A percentile compares a stretch with the other conserved stretches of the same genome.
Conservation (phyloP, 2,113 vertebrate species). For the Daphoenositta chrysoptera region DNA sequence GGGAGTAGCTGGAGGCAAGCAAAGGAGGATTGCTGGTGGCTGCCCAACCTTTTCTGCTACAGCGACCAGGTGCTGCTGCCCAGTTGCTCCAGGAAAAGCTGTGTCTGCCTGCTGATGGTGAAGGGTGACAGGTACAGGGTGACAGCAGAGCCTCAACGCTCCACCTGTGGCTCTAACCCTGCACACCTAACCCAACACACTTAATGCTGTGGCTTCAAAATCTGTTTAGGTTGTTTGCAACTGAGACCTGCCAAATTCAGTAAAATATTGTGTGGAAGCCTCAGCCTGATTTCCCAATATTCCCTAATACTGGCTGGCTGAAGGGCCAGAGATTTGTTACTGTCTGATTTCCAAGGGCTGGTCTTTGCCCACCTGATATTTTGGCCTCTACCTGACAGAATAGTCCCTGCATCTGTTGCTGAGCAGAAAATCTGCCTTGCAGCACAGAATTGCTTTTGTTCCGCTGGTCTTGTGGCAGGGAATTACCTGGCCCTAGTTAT, state of each 20-base stretch:
- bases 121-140: background rate
- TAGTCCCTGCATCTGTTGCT: accelerated
- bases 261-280: background rate
- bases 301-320: background rate
- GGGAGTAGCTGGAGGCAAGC: background rate
- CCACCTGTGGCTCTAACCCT: background rate
- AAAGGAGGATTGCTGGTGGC: background rate
- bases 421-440: background rate
- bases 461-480: background rate
- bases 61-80: background rate
- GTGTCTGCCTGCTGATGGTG: background rate
- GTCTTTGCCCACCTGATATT: background rate
- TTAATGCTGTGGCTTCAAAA: background rate
- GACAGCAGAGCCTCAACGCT: background rate
- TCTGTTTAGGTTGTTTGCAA: accelerated
- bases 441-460: background rate
- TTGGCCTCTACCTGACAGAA: background rate
- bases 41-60: background rate
- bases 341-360: background rate
- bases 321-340: background rate
- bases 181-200: too few relatives aligned
- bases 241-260: background rate
- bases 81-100: background rate
- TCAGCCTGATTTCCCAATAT: too few relatives aligned
- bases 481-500: background rate